A percentile compares a stretch with the other conserved stretches of the same genome.
Conservation (phyloP, 2,888 invertebrate species). For the Didymodactylos carnosus region DNA sequence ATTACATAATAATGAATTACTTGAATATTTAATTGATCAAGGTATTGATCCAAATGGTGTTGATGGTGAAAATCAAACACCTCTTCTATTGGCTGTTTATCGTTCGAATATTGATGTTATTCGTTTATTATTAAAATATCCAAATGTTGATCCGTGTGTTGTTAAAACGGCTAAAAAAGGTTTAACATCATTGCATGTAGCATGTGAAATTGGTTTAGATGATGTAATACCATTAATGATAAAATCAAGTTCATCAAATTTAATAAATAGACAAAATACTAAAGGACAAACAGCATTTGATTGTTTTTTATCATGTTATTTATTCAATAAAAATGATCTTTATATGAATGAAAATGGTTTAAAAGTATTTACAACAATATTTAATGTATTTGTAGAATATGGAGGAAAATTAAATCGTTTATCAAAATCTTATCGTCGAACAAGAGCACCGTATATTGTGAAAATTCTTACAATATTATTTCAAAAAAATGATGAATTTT, state of each 20-base stretch:
- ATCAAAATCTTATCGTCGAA: not conserved
- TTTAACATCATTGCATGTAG: not conserved
- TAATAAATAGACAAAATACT: not conserved
- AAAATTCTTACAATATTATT: not conserved
- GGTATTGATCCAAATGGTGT: not conserved
- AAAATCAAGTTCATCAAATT: not conserved
- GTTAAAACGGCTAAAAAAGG: not conserved
- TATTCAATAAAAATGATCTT: not conserved
- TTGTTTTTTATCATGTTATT: not conserved
- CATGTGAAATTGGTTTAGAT: not conserved
- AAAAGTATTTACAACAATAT: not conserved
- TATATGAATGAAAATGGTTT: not conserved
- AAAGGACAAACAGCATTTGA: not conserved
- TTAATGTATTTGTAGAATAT: not conserved
- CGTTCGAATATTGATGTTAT: not conserved
- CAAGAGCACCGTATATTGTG: not conserved
- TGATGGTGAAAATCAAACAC: not conserved
- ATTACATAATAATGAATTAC: not conserved
- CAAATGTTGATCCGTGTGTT: not conserved
- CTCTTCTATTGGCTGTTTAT: not conserved
- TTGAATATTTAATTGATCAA: not conserved
- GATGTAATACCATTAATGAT: not conserved
- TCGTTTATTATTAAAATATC: not conserved
- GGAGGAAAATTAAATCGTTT: not conserved
- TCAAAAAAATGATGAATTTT: not conserved